Base-by-base conservation (phyloP, 2,797 vertebrate species). In the Liparis tanakae region DNA sequence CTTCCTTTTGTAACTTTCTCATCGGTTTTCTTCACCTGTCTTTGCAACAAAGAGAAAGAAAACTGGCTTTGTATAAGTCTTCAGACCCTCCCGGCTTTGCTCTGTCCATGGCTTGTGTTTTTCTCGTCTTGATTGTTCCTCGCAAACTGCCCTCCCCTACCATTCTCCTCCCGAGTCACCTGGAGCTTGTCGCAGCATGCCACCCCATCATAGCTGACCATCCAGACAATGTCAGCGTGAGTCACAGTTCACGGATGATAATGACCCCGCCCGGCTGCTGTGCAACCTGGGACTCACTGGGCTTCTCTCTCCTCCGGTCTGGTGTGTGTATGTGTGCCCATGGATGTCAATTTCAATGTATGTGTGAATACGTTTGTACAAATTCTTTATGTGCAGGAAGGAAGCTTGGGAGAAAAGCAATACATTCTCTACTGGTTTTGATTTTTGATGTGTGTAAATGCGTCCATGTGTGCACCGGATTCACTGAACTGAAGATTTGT, bases 201-300 rank as follows among this genome's bases (percentile, higher is more conserved):
- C 67, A 54, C 74, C 79, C 84, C 83, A 87, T 89, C 85, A 86
- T 74, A 56, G 76, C 79, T 80, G 87, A 79, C 86, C 85, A 79
- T 88, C 81, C 81, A 76, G 78, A 86, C 83, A 55, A 70, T 88
- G 81, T 83, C 89, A 85, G 88, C 63, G 14, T 83, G 86, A 83
- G 85, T 70, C 85, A 76, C 63, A 85, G 83, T 85, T 90, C 88
- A 74, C 82, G 80, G 80, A 88, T 87, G 85, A 89, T 89, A 86
- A 86, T 90, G 84, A 89, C 82, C 79, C 50, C n/a, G 57, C 39
- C 71, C 68, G 73, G 83, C 85, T 84, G 89, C 85, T 86, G 60
- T 57, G 78, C 70, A 80, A 75, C 66, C 72, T 48, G 79, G 78
- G 74, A 76, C 76, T 72, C 68, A 65, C 69, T 48, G 69, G 53